Conservation (phyloP, 2,797 vertebrate species). For the Amblyraja radiata region DNA sequence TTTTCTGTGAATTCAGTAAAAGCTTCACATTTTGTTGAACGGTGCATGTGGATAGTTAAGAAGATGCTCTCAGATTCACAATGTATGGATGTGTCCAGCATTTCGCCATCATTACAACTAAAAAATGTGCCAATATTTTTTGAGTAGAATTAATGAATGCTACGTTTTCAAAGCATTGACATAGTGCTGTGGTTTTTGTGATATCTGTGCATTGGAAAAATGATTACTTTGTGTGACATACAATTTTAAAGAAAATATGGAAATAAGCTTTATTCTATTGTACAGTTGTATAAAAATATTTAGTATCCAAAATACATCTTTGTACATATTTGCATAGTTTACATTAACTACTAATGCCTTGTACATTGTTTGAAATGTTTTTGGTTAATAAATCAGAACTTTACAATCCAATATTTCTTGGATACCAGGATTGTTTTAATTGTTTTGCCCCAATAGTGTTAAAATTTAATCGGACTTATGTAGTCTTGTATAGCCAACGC, state of each 20-base stretch:
- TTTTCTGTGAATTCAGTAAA: too few relatives aligned
- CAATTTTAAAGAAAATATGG: neutral
- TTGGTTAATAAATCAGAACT: conserved; percentile 53
- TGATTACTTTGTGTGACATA: neutral
- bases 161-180: neutral
- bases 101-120: too few relatives aligned
- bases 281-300: conserved; percentile 30
- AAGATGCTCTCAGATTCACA: too few relatives aligned
- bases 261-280: neutral
- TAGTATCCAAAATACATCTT: conserved; percentile 28
- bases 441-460: neutral
- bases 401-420: conserved; percentile 69
- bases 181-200: neutral
- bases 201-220: neutral
- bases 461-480: conserved; percentile 11
- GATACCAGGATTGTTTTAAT: conserved; percentile 61
- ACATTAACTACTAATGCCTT: neutral
- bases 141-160: too few relatives aligned
- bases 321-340: conserved; percentile 37
- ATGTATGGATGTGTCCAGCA: too few relatives aligned
- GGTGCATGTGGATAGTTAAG: too few relatives aligned
- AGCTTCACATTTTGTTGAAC: too few relatives aligned
- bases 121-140: too few relatives aligned
- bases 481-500: neutral
- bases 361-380: conserved; percentile 9